Evolutionary conservation across 2,888 invertebrate species (phyloP), one percentile per base, ranked within the genome.

Genomic region (Cylloceria caligata): DNA sequence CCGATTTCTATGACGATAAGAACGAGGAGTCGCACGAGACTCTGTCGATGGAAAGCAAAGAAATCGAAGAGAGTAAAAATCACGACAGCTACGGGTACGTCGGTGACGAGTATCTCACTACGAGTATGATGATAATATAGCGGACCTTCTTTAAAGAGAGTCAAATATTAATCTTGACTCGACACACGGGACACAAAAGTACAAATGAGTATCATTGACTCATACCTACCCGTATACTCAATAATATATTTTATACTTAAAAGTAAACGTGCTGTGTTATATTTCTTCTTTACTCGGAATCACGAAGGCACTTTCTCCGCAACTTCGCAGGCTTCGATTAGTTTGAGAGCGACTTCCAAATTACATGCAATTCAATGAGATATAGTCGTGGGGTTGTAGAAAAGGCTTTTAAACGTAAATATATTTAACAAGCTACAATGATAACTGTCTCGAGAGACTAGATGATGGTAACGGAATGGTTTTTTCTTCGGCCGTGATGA

Each of bases 1-100:
- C 84, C 6, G 88, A 91, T 30, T 92, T 89, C 75, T 90, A 91
- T 64, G 88, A 90, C 6, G 85, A 88, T n/a, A 88, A 88, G 5
- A 85, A 88, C 24, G 89, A 91, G 2, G 90, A 91, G 36, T 87
- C 84, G 2, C 87, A 86, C 2, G 86, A 86, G 16, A 84, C 42
- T 21, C 34, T 60, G 47, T 68, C 80, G 2, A 80, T 85, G 34
- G 85, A 84, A 11, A 88, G 84, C 27, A 85, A 85, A 62, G 88
- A 88, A 9, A 83, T 88, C 19, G 87, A 86, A 0, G 84, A 83
- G 0, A 85, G 81, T 30, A 81, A 86, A 0, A 86, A 87, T 27
- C 87, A 83, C 42, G 81, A 83, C 34, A 74, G 85, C 21, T 86
- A 85, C 21, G 76, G 85, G 27, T 71, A 80, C 52, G 49, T 67